A percentile compares a stretch with the other conserved stretches of the same genome.
phyloP scores from a whole-genome alignment of 2,113 vertebrate genomes.

The Corynorhinus townsendii region DNA sequence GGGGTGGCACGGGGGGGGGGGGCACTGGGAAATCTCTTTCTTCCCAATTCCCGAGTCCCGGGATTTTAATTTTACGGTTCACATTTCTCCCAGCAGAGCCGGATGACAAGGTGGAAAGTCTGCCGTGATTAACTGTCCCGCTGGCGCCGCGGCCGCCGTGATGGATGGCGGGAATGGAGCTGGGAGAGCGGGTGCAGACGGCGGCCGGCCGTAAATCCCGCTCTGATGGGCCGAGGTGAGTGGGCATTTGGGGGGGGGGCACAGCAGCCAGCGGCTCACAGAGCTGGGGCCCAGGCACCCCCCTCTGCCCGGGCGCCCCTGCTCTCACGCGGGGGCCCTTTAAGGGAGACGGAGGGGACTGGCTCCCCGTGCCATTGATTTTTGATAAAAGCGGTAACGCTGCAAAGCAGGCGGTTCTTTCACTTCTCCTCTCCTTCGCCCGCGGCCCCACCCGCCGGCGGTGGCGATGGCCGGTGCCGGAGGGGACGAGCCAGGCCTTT shows the following conservation, averaged over 20 bases:
- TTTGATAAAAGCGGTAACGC: constrained; percentile 67
- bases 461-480: neutral
- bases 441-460: neutral
- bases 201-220: constrained; percentile 70
- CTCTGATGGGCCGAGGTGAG: constrained; percentile 72
- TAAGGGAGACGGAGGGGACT: constrained; percentile 66
- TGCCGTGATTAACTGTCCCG: constrained; percentile 70
- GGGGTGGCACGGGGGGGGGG: neutral
- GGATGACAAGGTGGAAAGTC: constrained; percentile 54
- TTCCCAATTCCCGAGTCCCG: neutral
- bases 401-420: constrained; percentile 27
- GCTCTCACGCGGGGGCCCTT: neutral
- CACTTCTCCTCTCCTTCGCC: neutral
- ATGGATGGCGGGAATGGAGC: constrained; percentile 73
- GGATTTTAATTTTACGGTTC: constrained; percentile 48
- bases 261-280: neutral
- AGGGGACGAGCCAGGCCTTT: accelerated
- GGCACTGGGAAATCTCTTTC: neutral
- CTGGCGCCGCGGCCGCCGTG: constrained; percentile 51
- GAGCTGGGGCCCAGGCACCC: neutral
- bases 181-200: constrained; percentile 60
- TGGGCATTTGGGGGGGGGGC: constrained; percentile 38
- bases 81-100: constrained; percentile 20
- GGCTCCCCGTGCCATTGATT: constrained; percentile 61
- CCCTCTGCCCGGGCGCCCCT: accelerated